phyloP scores from a whole-genome alignment of 1,140 invertebrate genomes.

The Lepidurus packardi region DNA sequence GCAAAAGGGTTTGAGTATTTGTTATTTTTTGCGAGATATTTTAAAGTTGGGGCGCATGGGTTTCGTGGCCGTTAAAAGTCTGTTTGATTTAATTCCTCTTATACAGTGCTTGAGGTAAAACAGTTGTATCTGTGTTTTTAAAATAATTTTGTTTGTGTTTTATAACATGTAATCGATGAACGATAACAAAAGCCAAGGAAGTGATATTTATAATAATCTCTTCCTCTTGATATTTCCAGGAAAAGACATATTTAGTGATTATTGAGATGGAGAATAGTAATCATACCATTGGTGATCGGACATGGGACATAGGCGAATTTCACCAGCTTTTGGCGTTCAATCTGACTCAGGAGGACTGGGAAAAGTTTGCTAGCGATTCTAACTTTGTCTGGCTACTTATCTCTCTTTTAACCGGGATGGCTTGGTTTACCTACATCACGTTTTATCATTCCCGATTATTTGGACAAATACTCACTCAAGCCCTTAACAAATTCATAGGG shows the following conservation, averaged over 20 bases:
- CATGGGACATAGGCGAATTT: constrained; percentile 28
- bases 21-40: no score
- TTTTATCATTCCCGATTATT: constrained; percentile 91
- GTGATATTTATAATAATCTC: no score
- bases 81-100: no score
- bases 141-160: no score
- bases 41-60: no score
- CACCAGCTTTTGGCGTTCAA: constrained; percentile 24
- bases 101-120: no score
- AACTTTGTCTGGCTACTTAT: constrained; percentile 74
- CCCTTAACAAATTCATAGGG: constrained; percentile 79
- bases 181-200: no score
- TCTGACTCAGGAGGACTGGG: constrained; percentile 54
- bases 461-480: constrained; percentile 80
- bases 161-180: no score
- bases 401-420: constrained; percentile 69
- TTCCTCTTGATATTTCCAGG: not conserved
- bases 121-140: no score
- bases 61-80: no score
- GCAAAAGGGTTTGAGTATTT: no score
- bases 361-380: constrained; percentile 59
- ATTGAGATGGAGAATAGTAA: not conserved
- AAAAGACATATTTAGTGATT: not conserved
- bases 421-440: constrained; percentile 88
- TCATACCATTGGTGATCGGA: not conserved